phyloP scores from a whole-genome alignment of 1,140 invertebrate genomes.

The Drosophila mauritiana region DNA sequence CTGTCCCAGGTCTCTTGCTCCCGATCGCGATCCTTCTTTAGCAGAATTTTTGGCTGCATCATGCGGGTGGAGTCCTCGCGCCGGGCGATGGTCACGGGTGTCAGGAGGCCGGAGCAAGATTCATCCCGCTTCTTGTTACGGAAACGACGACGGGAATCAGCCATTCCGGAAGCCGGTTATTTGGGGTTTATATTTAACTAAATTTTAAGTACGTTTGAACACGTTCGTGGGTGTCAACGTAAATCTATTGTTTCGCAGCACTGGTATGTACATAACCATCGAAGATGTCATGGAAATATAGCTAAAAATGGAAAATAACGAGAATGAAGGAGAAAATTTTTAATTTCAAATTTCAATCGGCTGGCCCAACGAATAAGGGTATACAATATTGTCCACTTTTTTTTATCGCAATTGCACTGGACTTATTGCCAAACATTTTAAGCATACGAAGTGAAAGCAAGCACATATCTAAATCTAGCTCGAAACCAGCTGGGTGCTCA shows the following conservation, averaged over 20 bases:
- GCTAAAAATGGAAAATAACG: not conserved
- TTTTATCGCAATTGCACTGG: too few species aligned
- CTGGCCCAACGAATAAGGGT: too few species aligned
- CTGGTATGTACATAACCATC: slow-evolving; percentile 1
- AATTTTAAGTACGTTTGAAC: slow-evolving; percentile 26
- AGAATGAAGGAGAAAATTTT: not conserved
- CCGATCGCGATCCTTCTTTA: slow-evolving; percentile 62
- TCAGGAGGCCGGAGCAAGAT: not conserved
- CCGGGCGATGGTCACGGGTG: slow-evolving; percentile 60
- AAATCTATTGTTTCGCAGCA: not conserved
- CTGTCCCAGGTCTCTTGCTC: slow-evolving; percentile 16
- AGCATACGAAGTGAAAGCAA: too few species aligned
- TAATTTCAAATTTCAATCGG: too few species aligned
- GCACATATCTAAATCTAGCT: not conserved
- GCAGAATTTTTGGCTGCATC: slow-evolving; percentile 64
- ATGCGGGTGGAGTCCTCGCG: slow-evolving; percentile 57
- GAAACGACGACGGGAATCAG: slow-evolving; percentile 57
- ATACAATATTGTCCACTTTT: too few species aligned
- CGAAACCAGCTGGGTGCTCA: not conserved
- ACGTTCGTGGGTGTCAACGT: slow-evolving; percentile 19
- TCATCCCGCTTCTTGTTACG: slow-evolving; percentile 70
- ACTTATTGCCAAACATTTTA: too few species aligned
- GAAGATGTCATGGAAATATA: not conserved
- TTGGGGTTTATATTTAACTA: not conserved
- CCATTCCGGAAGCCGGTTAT: slow-evolving; percentile 26